Evolutionary conservation across 2,113 vertebrate species (phyloP).

Genomic region (Spea bombifrons): DNA sequence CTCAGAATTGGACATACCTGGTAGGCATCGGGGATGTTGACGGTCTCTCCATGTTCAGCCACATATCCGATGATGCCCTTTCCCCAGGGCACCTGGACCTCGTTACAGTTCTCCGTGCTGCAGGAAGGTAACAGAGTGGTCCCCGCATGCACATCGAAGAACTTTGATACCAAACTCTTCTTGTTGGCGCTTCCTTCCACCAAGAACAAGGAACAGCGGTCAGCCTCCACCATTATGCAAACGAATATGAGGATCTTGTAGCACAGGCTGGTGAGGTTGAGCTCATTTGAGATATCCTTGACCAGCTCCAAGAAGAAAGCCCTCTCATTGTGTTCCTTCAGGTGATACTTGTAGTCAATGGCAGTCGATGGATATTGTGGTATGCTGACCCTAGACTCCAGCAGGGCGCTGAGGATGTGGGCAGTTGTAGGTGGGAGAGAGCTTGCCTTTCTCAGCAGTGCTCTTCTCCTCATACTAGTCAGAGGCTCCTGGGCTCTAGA

Average conservation of each 20-base stretch:
- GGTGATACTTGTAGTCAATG: slow-evolving; percentile 94
- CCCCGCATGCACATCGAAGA: slow-evolving; percentile 95
- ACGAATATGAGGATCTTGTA: slow-evolving; percentile 97
- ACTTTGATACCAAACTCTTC: slow-evolving; percentile 93
- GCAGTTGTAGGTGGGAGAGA: slow-evolving; percentile 92
- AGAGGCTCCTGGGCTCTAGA: slow-evolving; percentile 88
- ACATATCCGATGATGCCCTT: slow-evolving; percentile 98
- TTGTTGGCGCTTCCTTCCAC: slow-evolving; percentile 88
- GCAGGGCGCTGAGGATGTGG: slow-evolving; percentile 91
- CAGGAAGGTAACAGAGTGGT: slow-evolving; percentile 86
- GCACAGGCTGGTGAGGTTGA: slow-evolving; percentile 92
- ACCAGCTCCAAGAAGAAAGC: slow-evolving; percentile 97
- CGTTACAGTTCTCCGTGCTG: slow-evolving; percentile 80
- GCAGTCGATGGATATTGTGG: slow-evolving; percentile 93
- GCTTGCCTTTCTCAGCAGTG: slow-evolving; percentile 91
- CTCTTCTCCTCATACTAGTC: slow-evolving; percentile 87
- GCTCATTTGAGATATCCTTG: slow-evolving; percentile 97
- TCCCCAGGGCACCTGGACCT: slow-evolving; percentile 97
- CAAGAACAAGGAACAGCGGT: slow-evolving; percentile 90
- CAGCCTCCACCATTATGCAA: slow-evolving; percentile 95
- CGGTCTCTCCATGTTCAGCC: slow-evolving; percentile 92
- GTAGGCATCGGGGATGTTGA: slow-evolving; percentile 96
- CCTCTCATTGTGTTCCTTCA: slow-evolving; percentile 88
- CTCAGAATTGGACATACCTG: slow-evolving; percentile 74
- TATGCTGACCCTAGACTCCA: slow-evolving; percentile 95